Evolutionary conservation across 2,888 invertebrate species (phyloP).

Genomic region (Ormyrus pomaceus): DNA sequence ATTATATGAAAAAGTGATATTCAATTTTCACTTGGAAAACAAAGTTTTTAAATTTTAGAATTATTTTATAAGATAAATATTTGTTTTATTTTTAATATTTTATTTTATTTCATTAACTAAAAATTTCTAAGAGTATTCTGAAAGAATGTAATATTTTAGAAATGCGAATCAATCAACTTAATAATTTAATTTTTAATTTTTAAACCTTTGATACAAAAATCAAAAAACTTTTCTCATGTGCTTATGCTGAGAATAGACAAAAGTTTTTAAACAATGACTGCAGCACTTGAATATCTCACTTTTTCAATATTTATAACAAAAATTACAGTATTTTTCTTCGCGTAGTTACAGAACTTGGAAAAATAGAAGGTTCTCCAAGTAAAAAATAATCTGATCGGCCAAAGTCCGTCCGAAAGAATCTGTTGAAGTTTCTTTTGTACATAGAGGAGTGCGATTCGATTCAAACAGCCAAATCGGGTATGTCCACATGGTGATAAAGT

Average conservation of each 20-base stretch:
- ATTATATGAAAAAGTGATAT: too few species aligned
- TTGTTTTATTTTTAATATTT: too few species aligned
- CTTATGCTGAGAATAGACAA: not conserved
- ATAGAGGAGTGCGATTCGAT: slow-evolving; percentile 56
- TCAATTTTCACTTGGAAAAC: slow-evolving; percentile 2
- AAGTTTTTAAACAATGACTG: slow-evolving; percentile 39
- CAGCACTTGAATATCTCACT: slow-evolving; percentile 42
- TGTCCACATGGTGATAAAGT: slow-evolving; percentile 53
- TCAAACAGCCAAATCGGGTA: slow-evolving; percentile 52
- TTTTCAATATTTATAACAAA: slow-evolving; percentile 43
- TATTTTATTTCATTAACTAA: too few species aligned
- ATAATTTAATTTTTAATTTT: slow-evolving; percentile 22
- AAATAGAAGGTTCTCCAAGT: slow-evolving; percentile 52
- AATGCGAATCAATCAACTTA: not conserved
- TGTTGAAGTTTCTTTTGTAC: slow-evolving; percentile 60
- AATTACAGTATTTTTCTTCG: slow-evolving; percentile 43
- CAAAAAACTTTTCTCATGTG: slow-evolving; percentile 24
- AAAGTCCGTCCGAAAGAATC: slow-evolving; percentile 74
- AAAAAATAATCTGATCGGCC: slow-evolving; percentile 63
- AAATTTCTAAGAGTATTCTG: too few species aligned
- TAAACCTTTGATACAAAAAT: slow-evolving; percentile 38
- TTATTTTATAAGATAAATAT: too few species aligned
- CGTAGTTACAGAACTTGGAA: slow-evolving; percentile 18
- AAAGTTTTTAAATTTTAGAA: slow-evolving; percentile 1
- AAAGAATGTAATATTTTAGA: too few species aligned